Evolutionary conservation across 1,140 invertebrate genomes (phyloP).

Genomic region (Ruditapes philippinarum): DNA sequence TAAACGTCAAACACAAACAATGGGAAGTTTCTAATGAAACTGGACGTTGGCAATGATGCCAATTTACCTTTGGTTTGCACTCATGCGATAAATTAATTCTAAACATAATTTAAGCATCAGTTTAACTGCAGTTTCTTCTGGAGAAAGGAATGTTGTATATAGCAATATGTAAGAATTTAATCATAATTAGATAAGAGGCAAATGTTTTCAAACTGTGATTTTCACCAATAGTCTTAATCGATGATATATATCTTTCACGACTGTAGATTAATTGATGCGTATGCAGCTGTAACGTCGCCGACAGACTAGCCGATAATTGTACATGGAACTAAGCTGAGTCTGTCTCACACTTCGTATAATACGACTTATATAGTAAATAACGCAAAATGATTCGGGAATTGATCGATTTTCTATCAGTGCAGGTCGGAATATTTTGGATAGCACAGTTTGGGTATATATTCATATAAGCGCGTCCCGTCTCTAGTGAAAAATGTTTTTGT

Average conservation of each 20-base stretch:
- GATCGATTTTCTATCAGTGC: conserved; percentile 51
- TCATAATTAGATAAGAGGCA: background rate
- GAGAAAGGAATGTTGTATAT: conserved; percentile 65
- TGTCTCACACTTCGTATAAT: conserved; percentile 54
- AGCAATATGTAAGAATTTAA: conserved; percentile 37
- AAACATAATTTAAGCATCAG: background rate
- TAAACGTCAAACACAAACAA: conserved; percentile 18
- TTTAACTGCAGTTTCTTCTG: conserved; percentile 36
- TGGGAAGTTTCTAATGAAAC: conserved; percentile 24
- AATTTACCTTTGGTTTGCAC: background rate
- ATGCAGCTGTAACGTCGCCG: conserved; percentile 73
- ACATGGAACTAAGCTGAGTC: conserved; percentile 46
- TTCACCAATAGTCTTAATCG: conserved; percentile 46
- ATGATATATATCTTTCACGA: conserved; percentile 68
- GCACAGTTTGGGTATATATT: conserved; percentile 54
- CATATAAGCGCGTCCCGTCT: conserved; percentile 64
- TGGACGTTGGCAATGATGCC: conserved; percentile 10
- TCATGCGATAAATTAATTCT: background rate
- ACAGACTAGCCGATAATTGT: conserved; percentile 70
- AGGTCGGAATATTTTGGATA: conserved; percentile 63
- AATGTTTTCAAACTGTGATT: conserved; percentile 32
- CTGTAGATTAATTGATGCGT: conserved; percentile 54
- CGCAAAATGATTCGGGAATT: conserved; percentile 65
- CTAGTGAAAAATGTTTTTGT: conserved; percentile 49
- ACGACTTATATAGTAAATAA: conserved; percentile 70